These are phyloP conservation scores for Lagopus muta DNA, from an alignment of 2,113 vertebrate genomes.

Conservation along the genomic window DNA sequence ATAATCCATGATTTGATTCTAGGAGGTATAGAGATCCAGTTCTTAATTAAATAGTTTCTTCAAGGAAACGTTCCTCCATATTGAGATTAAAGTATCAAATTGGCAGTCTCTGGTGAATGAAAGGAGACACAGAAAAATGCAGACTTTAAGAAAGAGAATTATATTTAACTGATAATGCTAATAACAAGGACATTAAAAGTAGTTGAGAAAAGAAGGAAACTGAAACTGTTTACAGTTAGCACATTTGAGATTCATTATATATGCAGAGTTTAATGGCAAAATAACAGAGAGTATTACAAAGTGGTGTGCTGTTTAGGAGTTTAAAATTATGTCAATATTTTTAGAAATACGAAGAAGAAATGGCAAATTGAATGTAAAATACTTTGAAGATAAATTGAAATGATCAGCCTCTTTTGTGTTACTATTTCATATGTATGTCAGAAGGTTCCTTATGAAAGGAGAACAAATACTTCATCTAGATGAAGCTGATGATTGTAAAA, in stretches of 20 bases:
- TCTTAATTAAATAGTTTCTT: neutral
- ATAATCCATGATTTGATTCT: neutral
- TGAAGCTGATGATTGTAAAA: neutral
- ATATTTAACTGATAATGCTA: neutral
- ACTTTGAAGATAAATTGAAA: neutral
- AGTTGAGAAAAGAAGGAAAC: neutral
- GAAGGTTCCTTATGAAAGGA: neutral
- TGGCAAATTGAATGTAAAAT: neutral
- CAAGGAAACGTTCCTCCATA: neutral
- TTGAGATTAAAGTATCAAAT: neutral
- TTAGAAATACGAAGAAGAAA: neutral
- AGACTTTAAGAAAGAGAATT: neutral
- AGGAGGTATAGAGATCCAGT: neutral
- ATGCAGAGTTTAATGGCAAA: neutral
- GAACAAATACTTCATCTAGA: neutral
- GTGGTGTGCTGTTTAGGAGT: neutral
- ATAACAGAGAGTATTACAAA: neutral
- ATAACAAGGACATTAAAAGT: neutral
- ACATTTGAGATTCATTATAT: neutral
- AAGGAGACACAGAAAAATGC: neutral
- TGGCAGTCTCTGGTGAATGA: neutral
- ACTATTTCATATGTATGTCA: neutral
- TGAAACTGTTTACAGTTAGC: neutral
- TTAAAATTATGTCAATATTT: neutral
- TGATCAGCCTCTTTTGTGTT: neutral